Evolutionary conservation across 2,888 invertebrate genomes (phyloP).

Genomic region (Dynastes maya): DNA sequence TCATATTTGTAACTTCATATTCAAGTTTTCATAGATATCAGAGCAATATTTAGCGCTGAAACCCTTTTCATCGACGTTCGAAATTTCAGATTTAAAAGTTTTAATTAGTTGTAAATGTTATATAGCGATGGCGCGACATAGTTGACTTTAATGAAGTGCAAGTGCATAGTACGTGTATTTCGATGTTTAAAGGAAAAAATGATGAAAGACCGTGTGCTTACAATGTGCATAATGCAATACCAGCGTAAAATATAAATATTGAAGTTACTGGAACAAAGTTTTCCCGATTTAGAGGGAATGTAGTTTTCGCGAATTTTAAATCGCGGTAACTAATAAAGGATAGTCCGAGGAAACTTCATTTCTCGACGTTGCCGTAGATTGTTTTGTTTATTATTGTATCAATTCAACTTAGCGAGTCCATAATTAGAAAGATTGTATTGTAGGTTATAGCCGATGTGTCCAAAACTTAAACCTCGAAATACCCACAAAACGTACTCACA

Average conservation of each 20-base stretch:
- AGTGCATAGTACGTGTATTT: background rate
- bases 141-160: background rate
- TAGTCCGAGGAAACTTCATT: too few relatives aligned
- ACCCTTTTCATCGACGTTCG: background rate
- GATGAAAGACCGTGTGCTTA: background rate
- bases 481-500: too few relatives aligned
- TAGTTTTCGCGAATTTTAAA: too few relatives aligned
- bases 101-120: conserved; percentile 11
- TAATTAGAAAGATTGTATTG: too few relatives aligned
- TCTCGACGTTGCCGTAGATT: too few relatives aligned
- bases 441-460: too few relatives aligned
- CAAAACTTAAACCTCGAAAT: too few relatives aligned
- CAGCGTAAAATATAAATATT: background rate
- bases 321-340: too few relatives aligned
- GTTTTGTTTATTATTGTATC: too few relatives aligned
- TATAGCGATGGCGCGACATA: background rate
- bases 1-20: background rate
- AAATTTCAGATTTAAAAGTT: conserved; percentile 18
- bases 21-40: background rate
- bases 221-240: background rate
- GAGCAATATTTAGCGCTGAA: background rate
- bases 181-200: background rate
- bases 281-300: too few relatives aligned
- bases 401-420: too few relatives aligned
- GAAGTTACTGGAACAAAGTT: background rate